Base-by-base conservation (phyloP, 2,113 vertebrate genomes). In the Alces alces region DNA sequence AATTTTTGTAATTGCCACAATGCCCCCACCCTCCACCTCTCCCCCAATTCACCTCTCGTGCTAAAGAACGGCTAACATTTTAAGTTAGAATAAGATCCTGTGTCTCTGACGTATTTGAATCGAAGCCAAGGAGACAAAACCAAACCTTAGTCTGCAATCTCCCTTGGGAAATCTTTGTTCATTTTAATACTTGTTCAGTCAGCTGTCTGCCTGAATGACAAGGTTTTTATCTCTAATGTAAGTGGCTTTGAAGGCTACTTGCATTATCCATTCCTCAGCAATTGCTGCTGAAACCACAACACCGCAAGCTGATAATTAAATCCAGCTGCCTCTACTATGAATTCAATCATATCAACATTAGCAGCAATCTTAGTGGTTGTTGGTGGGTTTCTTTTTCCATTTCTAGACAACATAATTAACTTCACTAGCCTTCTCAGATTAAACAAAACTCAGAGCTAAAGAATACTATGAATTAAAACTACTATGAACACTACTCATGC, bases 341-440 rank as follows among this genome's bases (percentile, higher is more conserved):
- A 97, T 97, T 98, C 98, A 97, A 97, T 98, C 98, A 88, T 97
- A 98, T 95, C 97, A 21, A 98, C 98, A 98, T 97, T 98, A 98
- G 96, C 98, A 98, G 96, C 76, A 98, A 95, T 95, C 97, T 98
- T 97, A 96, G 39, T 7, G 97, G 97, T 73, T 97, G 96, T 97
- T 98, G 98, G 98, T 98, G 97, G 97, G 96, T 97, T 98, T 96
- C 92, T 92, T 88, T 85, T 98, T 98, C 98, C 97, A 95, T 97
- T 98, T 98, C 97, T 79, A 98, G 98, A 98, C 98, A 99, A 98
- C 88, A 98, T 97, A 99, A 99, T 99, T 99, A 99, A 99, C 99
- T 99, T 98, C 97, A 95, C 89, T 98, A 98, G 97, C 98, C 98
- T 98, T 98, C 98, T 97, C 98, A 97, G 96, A 98, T 97, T 97